Evolutionary conservation across 2,113 vertebrate species (phyloP).

Genomic region (Scomber japonicus): DNA sequence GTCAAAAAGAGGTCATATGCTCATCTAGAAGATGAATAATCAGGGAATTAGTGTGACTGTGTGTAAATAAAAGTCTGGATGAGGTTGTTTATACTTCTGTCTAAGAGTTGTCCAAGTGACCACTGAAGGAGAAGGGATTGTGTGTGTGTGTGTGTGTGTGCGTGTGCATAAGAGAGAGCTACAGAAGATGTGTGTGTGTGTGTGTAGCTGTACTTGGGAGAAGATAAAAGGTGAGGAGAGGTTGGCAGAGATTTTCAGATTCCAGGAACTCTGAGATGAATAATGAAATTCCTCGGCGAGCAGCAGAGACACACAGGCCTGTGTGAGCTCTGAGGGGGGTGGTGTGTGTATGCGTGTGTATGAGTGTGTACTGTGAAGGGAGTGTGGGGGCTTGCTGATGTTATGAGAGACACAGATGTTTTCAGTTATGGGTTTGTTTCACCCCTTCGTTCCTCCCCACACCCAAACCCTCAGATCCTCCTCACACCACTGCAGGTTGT

Average conservation of each 20-base stretch:
- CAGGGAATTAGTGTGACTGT: not conserved
- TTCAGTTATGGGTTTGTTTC: constrained; percentile 86
- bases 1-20: not conserved
- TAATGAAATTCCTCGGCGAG: constrained; percentile 83
- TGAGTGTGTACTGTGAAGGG: not conserved
- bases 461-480: constrained; percentile 86
- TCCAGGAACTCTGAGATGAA: constrained; percentile 73
- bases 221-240: constrained; percentile 68
- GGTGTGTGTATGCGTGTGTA: constrained; percentile 3
- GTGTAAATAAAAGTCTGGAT: not conserved
- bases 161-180: not conserved
- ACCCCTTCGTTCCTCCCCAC: constrained; percentile 84
- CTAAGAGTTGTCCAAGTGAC: constrained; percentile 16
- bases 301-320: constrained; percentile 64
- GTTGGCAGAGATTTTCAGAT: constrained; percentile 67
- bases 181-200: constrained; percentile 13
- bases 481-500: constrained; percentile 54
- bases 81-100: not conserved
- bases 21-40: not conserved
- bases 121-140: not conserved
- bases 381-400: constrained; percentile 67
- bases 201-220: constrained; percentile 20
- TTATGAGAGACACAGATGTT: constrained; percentile 92
- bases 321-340: constrained; percentile 60
- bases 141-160: constrained; percentile 7